Percentiles rank a stretch among this genome's conserved stretches.
These are phyloP conservation scores for Cyclargus thomasi DNA, from an alignment of 1,140 invertebrate genomes.

Conservation along the genomic window DNA sequence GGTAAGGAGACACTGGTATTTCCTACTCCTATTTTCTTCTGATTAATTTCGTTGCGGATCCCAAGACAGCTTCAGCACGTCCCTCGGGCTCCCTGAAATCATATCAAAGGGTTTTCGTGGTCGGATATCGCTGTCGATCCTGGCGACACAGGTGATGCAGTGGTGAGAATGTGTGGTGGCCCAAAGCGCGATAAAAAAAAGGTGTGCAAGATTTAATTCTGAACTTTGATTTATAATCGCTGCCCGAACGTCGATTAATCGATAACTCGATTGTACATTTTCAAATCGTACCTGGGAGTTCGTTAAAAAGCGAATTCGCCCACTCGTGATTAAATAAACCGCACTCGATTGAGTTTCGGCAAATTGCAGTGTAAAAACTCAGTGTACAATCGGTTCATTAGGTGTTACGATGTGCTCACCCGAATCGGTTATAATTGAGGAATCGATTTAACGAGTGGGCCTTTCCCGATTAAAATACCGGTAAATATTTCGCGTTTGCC, in stretches of 20 bases:
- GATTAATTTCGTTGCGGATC: no score
- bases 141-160: no score
- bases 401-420: conserved; percentile 21
- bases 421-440: conserved; percentile 21
- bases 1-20: no score
- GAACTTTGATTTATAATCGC: background rate
- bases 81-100: no score
- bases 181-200: no score
- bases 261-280: background rate
- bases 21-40: no score
- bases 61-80: no score
- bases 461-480: background rate
- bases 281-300: conserved; percentile 3
- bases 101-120: no score
- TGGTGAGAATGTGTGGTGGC: no score
- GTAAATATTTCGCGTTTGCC: background rate
- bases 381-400: conserved; percentile 23
- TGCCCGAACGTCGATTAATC: background rate
- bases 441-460: conserved; percentile 18
- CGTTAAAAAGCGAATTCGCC: conserved; percentile 7
- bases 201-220: no score
- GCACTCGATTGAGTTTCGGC: conserved; percentile 21
- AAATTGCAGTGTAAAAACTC: conserved; percentile 22
- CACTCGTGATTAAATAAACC: conserved; percentile 22
- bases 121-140: no score